Percentiles rank a stretch among this genome's conserved stretches.
Evolutionary conservation across 2,113 vertebrate genomes (phyloP).

Genomic region (Eptesicus fuscus): DNA sequence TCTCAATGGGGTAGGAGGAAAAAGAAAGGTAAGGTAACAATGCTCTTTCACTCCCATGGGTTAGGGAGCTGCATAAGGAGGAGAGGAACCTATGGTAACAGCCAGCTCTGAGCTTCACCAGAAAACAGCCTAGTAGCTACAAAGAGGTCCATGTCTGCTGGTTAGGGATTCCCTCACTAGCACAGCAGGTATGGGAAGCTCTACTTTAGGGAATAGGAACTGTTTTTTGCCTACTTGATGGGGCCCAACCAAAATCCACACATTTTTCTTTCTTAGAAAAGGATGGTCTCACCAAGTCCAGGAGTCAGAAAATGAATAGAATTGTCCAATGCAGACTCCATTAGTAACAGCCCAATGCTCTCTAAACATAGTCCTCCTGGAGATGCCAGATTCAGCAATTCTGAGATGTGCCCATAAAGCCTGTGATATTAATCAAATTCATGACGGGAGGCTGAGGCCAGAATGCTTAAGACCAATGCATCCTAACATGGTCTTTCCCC

Average conservation of each 20-base stretch:
- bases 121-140: background rate
- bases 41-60: background rate
- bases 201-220: background rate
- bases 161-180: background rate
- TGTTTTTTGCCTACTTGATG: background rate
- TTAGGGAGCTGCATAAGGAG: background rate
- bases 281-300: background rate
- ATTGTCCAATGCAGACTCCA: constrained; percentile 21
- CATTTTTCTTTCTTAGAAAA: constrained; percentile 14
- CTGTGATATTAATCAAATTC: constrained; percentile 59
- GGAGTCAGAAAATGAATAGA: constrained; percentile 46
- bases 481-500: constrained; percentile 62
- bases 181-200: background rate
- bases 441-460: constrained; percentile 51
- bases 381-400: constrained; percentile 67
- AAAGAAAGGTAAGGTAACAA: background rate
- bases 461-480: constrained; percentile 49
- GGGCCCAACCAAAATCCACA: background rate
- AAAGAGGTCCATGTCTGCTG: background rate
- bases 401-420: constrained; percentile 20
- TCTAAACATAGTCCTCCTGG: constrained; percentile 66
- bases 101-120: background rate
- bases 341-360: constrained; percentile 75
- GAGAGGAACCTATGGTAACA: background rate
- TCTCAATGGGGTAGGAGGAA: background rate